These are phyloP conservation scores for Caenorhabditis imperialis DNA, from an alignment of 2,888 invertebrate genomes.

Conservation along the genomic window DNA sequence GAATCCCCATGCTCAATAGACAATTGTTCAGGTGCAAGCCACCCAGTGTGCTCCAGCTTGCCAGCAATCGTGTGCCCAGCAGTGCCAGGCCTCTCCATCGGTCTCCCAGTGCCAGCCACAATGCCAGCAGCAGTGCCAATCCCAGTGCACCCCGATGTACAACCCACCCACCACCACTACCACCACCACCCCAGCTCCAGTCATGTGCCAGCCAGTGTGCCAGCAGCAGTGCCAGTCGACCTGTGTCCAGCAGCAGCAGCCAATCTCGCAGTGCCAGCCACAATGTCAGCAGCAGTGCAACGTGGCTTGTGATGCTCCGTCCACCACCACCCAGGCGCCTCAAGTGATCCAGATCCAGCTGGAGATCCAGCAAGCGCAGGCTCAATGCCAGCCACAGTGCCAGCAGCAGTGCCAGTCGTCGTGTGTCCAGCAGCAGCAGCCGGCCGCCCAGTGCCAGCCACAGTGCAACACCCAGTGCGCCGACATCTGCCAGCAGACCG, in stretches of 20 bases:
- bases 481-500: conserved; percentile 46
- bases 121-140: conserved; percentile 58
- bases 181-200: conserved; percentile 40
- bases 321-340: conserved; percentile 51
- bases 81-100: conserved; percentile 47
- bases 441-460: conserved; percentile 48
- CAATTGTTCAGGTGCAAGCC: conserved; percentile 44
- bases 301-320: conserved; percentile 37
- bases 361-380: conserved; percentile 52
- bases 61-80: conserved; percentile 56
- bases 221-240: conserved; percentile 50
- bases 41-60: conserved; percentile 63
- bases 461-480: conserved; percentile 57
- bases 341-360: conserved; percentile 52
- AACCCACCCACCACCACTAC: conserved; percentile 46
- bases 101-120: conserved; percentile 53
- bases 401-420: conserved; percentile 61
- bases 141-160: conserved; percentile 44
- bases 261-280: conserved; percentile 58
- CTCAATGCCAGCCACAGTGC: conserved; percentile 64
- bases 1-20: not conserved
- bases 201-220: conserved; percentile 39
- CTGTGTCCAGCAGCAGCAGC: conserved; percentile 43
- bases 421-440: conserved; percentile 61
- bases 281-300: conserved; percentile 54